A percentile compares a stretch with the other conserved stretches of the same genome.
phyloP scores from a whole-genome alignment of 2,113 vertebrate genomes.

The Brachyhypopomus gauderio region DNA sequence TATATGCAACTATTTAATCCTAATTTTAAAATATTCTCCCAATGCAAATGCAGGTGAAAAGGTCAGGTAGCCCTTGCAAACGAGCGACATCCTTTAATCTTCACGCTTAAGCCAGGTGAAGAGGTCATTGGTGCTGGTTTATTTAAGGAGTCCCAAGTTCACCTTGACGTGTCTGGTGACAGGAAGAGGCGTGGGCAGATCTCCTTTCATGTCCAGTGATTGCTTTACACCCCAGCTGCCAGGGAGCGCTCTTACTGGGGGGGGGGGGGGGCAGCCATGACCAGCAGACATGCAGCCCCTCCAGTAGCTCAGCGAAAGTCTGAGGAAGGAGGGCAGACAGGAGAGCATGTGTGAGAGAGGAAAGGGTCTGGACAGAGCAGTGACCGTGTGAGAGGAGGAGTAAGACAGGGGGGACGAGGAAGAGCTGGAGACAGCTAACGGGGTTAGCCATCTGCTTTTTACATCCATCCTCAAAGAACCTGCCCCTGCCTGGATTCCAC shows the following conservation, averaged over 20 bases:
- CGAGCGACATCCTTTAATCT: slow-evolving; percentile 66
- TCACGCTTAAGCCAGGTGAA: slow-evolving; percentile 58
- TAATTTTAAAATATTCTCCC: slow-evolving; percentile 34
- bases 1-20: slow-evolving; percentile 49
- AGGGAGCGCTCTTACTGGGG: slow-evolving; percentile 61
- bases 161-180: slow-evolving; percentile 78
- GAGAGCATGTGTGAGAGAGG: slow-evolving; percentile 13
- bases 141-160: slow-evolving; percentile 78
- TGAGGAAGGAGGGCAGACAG: slow-evolving; percentile 24
- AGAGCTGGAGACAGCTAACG: not conserved
- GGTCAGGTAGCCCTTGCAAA: slow-evolving; percentile 59
- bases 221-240: slow-evolving; percentile 74
- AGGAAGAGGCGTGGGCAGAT: slow-evolving; percentile 72
- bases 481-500: slow-evolving; percentile 41
- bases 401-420: slow-evolving; percentile 20
- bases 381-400: slow-evolving; percentile 22
- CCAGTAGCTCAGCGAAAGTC: slow-evolving; percentile 23
- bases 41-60: slow-evolving; percentile 54
- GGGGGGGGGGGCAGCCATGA: slow-evolving; percentile 45
- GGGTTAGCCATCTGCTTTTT: slow-evolving; percentile 63
- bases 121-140: slow-evolving; percentile 62
- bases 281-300: slow-evolving; percentile 29
- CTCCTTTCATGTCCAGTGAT: slow-evolving; percentile 72
- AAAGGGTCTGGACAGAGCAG: slow-evolving; percentile 15
- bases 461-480: slow-evolving; percentile 50